These are phyloP conservation scores for Emydura subglobosa DNA, from an alignment of 2,113 vertebrate species.

Conservation along the genomic window DNA sequence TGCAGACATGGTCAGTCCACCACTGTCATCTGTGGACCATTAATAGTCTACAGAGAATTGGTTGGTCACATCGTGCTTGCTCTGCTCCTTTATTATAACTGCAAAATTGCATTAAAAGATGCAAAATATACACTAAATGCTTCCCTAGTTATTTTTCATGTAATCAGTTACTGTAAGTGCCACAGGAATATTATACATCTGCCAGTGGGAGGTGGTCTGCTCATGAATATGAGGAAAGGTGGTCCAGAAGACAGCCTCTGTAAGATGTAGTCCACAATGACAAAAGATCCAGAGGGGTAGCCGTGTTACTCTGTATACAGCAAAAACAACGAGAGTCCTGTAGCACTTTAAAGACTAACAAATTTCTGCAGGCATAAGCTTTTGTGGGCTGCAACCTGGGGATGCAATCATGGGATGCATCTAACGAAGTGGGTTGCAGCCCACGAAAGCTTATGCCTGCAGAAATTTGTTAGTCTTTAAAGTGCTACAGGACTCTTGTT, in stretches of 20 bases:
- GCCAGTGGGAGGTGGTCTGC: neutral
- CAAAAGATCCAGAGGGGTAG: no score
- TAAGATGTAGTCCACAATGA: neutral
- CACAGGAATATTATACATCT: neutral
- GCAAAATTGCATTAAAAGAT: neutral
- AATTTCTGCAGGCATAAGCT: no score
- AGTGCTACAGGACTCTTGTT: no score
- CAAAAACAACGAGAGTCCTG: no score
- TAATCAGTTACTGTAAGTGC: neutral
- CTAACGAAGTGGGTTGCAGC: no score
- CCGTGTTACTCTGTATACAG: no score
- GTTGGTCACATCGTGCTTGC: neutral
- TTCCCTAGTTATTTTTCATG: neutral
- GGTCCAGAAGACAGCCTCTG: neutral
- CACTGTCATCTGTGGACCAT: neutral
- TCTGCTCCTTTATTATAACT: neutral
- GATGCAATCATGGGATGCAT: no score
- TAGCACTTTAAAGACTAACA: no score
- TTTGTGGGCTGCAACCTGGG: no score
- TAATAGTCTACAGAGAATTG: neutral
- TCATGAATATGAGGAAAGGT: neutral
- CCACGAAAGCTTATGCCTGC: no score
- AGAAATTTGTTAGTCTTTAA: no score
- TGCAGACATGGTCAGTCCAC: neutral
- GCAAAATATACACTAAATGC: neutral